Percentiles rank a stretch among this genome's conserved stretches.
These are phyloP conservation scores for Lordiphosa andalusiaca DNA, from an alignment of 2,888 invertebrate genomes.

Conservation along the genomic window DNA sequence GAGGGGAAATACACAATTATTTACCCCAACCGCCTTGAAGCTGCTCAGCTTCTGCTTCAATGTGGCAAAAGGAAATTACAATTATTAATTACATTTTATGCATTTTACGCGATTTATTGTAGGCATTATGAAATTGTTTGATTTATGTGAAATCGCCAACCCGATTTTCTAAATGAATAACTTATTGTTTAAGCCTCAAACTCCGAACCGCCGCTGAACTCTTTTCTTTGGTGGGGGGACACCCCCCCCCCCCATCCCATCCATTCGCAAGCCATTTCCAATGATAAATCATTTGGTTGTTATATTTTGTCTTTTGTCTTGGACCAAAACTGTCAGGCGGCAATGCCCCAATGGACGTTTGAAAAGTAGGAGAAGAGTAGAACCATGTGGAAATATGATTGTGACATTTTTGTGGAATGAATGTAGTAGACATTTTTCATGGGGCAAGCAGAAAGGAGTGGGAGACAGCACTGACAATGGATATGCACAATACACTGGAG, in stretches of 20 bases:
- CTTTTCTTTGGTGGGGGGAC: too few relatives aligned
- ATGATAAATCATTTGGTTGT: slow-evolving; percentile 36
- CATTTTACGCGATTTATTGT: slow-evolving; percentile 42
- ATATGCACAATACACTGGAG: too few relatives aligned
- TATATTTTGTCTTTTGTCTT: slow-evolving; percentile 27
- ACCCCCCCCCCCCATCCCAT: too few relatives aligned
- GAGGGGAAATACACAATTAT: not conserved
- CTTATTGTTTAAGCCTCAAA: slow-evolving; percentile 5
- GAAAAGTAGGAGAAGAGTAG: slow-evolving; percentile 1
- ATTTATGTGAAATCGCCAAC: slow-evolving; percentile 42
- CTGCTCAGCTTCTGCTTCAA: not conserved
- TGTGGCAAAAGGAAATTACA: slow-evolving; percentile 6
- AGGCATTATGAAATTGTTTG: slow-evolving; percentile 42
- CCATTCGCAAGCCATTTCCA: slow-evolving; percentile 2
- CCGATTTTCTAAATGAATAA: slow-evolving; percentile 10
- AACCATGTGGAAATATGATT: not conserved
- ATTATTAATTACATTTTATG: slow-evolving; percentile 62
- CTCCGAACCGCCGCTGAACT: too few relatives aligned
- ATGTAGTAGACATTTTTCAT: too few relatives aligned
- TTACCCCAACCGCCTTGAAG: slow-evolving; percentile 1
- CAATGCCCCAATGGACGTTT: slow-evolving; percentile 27
- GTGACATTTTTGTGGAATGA: not conserved
- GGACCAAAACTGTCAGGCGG: slow-evolving; percentile 28
- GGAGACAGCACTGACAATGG: too few relatives aligned
- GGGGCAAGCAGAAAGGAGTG: too few relatives aligned